Conservation (phyloP, 2,113 vertebrate genomes). For the Macrotis lagotis region DNA sequence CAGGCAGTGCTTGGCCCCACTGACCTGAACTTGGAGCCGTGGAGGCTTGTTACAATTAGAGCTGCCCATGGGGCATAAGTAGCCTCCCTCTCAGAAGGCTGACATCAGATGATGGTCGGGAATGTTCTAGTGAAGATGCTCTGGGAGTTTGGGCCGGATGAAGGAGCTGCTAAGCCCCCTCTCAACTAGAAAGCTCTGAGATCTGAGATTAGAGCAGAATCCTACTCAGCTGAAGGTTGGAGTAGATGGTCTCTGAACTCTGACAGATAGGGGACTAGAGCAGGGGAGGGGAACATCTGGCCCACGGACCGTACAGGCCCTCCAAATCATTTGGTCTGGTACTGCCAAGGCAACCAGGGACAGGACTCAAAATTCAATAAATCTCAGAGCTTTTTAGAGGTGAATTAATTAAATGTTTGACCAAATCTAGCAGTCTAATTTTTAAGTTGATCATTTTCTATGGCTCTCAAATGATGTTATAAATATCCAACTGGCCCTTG, state of each 20-base stretch:
- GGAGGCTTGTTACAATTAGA: background rate
- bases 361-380: too few relatives aligned
- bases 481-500: too few relatives aligned
- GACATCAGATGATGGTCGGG: background rate
- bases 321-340: too few relatives aligned
- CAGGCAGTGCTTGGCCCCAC: background rate
- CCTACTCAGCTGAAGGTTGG: fast-evolving
- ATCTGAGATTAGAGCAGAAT: background rate
- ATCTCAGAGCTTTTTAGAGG: too few relatives aligned
- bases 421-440: too few relatives aligned
- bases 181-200: background rate
- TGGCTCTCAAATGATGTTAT: too few relatives aligned
- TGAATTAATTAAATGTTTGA: too few relatives aligned
- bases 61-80: background rate
- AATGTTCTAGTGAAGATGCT: background rate
- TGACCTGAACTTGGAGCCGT: background rate
- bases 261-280: background rate
- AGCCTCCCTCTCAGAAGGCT: background rate
- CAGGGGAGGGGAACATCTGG: too few relatives aligned
- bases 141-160: background rate
- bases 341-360: too few relatives aligned
- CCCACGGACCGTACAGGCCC: too few relatives aligned
- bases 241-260: background rate
- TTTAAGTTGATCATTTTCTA: too few relatives aligned
- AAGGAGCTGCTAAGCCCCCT: background rate